Conservation (phyloP, 2,113 vertebrate genomes). For the Phaethornis superciliosus region DNA sequence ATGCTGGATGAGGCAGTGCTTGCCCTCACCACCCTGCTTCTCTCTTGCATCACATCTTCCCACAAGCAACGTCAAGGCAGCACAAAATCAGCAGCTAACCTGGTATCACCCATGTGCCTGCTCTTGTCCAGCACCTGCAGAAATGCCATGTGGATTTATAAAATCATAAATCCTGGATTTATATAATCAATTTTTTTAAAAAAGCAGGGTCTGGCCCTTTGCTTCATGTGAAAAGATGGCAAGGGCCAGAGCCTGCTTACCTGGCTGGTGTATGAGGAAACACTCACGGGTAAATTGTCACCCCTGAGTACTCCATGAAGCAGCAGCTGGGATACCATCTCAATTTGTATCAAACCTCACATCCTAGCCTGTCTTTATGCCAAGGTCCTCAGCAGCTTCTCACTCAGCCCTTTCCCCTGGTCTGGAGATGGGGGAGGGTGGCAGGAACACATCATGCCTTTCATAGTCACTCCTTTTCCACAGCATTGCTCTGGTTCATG, state of each 20-base stretch:
- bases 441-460: neutral
- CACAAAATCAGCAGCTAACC: neutral
- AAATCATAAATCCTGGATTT: neutral
- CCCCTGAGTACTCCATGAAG: neutral
- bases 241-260: neutral
- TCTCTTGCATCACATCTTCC: neutral
- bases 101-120: fast-evolving
- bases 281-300: neutral
- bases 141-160: neutral
- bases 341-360: neutral
- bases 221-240: neutral
- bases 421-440: fast-evolving
- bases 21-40: fast-evolving
- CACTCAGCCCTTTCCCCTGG: neutral
- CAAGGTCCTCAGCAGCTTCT: neutral
- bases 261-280: neutral
- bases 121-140: fast-evolving
- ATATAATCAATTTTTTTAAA: too few species aligned
- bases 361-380: fast-evolving
- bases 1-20: fast-evolving
- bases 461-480: neutral
- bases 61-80: fast-evolving
- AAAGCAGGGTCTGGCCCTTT: too few species aligned
- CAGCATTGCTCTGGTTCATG: neutral
- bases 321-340: neutral